These are phyloP conservation scores for Arctia plantaginis DNA, from an alignment of 2,888 invertebrate genomes.

Conservation along the genomic window DNA sequence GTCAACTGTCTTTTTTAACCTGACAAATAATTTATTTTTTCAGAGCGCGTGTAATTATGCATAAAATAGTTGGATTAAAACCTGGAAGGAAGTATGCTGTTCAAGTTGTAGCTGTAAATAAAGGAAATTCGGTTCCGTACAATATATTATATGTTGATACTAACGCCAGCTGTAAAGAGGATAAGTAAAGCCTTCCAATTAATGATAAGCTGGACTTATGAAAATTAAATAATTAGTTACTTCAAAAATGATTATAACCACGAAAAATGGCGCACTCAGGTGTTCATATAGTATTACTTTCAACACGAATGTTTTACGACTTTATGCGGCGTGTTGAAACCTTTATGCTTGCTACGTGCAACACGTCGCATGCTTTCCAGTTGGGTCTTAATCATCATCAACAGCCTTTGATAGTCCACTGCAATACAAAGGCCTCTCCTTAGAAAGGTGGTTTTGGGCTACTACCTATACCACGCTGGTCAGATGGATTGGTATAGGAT, in stretches of 20 bases:
- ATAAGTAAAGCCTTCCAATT: slow-evolving; percentile 28
- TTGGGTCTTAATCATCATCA: too few relatives aligned
- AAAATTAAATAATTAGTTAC: neutral
- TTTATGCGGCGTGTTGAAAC: neutral
- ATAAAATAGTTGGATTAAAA: slow-evolving; percentile 71
- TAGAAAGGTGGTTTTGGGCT: too few relatives aligned
- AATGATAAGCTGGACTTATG: neutral
- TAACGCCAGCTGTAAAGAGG: slow-evolving; percentile 72
- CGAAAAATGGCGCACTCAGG: neutral
- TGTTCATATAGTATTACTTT: neutral
- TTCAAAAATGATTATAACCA: too few relatives aligned
- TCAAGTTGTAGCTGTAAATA: slow-evolving; percentile 74
- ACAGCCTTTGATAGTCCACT: too few relatives aligned
- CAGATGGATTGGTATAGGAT: too few relatives aligned
- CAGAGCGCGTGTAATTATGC: slow-evolving; percentile 74
- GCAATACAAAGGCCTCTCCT: too few relatives aligned
- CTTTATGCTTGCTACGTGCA: too few relatives aligned
- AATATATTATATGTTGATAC: slow-evolving; percentile 76
- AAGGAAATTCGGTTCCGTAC: slow-evolving; percentile 74
- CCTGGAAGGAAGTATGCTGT: slow-evolving; percentile 77
- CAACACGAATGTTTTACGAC: neutral
- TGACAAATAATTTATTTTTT: slow-evolving; percentile 38
- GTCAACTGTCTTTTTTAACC: neutral
- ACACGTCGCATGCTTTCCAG: too few relatives aligned
- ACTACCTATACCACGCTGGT: too few relatives aligned